Evolutionary conservation across 1,140 invertebrate genomes (phyloP), one percentile per base, ranked within the genome.

Genomic region (Brachionus rubens): DNA sequence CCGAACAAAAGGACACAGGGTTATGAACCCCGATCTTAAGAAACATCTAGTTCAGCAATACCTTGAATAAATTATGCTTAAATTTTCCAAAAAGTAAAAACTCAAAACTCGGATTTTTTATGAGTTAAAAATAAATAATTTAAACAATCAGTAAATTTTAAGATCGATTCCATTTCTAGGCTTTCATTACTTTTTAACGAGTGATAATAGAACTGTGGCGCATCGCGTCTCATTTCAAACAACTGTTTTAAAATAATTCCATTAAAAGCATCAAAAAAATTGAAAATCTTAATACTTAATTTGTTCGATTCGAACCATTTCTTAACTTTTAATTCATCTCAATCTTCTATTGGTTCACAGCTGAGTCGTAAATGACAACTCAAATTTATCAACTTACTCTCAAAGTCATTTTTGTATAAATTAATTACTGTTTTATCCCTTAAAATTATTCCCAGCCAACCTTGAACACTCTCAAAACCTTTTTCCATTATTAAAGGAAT

Each of bases 381-480:
- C n/a, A n/a, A n/a, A n/a, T 16, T 46, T 1, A 70, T 7, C 19
- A 36, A 70, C 46, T 70, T 40, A 50, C n/a, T n/a, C n/a, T 70
- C 65, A 50, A 33, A 70, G n/a, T 70, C 40, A 33, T 70, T 46
- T 12, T 70, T 70, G 24, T 24, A 46, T 46, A 70, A 70, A 72
- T 83, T 81, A 75, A 80, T 81, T 56, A 79, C 83, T 5, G 81
- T 59, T 56, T 82, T 83, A 4, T 79, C 72, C 0, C 82, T 82
- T 16, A 82, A 48, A 12, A 83, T 79, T 26, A 82, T 75, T 3
- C 82, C 82, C 9, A 83, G 78, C 82, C 82, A 83, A n/a, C 82
- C 82, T 76, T 82, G 10, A 50, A 19, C 48, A 43, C n/a, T 26
- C 16, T 50, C 36, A 33, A 46, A 70, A 33, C 43, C 19, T 26